Evolutionary conservation across 2,113 vertebrate species (phyloP).

Genomic region (Platycercus adscitus): DNA sequence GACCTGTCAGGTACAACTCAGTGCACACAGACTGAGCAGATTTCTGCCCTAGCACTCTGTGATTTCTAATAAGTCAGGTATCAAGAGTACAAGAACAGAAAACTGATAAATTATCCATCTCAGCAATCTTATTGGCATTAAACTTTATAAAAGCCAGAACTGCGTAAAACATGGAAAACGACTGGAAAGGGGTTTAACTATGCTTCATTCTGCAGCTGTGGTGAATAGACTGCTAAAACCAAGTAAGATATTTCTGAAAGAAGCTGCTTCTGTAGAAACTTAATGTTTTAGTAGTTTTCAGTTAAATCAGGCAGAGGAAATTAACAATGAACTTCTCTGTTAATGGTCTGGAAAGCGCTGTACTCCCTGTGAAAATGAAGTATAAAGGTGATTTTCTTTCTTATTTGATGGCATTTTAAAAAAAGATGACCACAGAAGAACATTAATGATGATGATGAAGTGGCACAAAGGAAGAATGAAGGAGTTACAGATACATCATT

Average conservation of each 20-base stretch:
- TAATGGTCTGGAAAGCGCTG: constrained; percentile 37
- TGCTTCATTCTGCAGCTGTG: not conserved
- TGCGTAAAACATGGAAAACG: not conserved
- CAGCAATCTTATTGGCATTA: not conserved
- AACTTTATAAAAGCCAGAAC: not conserved
- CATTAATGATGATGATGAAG: not conserved
- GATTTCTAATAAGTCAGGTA: not conserved
- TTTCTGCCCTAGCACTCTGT: not conserved
- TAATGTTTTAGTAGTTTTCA: constrained; percentile 29
- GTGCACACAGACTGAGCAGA: not conserved
- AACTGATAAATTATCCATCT: not conserved
- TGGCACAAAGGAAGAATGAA: not conserved
- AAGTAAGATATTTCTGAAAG: not conserved
- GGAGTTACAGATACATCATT: not conserved
- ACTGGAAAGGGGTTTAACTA: not conserved
- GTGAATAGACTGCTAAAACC: not conserved
- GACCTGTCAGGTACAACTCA: not conserved
- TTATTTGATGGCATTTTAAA: not conserved
- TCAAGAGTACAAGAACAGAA: not conserved
- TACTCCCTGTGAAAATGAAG: constrained; percentile 24
- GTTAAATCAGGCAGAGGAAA: constrained; percentile 44
- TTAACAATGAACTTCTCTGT: constrained; percentile 6
- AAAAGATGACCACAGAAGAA: constrained; percentile 2
- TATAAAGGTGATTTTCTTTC: constrained; percentile 32
- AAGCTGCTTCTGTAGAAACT: not conserved